Percentiles rank a stretch among this genome's conserved stretches.
phyloP scores from a whole-genome alignment of 2,888 invertebrate genomes.

The Oscheius sp. region DNA sequence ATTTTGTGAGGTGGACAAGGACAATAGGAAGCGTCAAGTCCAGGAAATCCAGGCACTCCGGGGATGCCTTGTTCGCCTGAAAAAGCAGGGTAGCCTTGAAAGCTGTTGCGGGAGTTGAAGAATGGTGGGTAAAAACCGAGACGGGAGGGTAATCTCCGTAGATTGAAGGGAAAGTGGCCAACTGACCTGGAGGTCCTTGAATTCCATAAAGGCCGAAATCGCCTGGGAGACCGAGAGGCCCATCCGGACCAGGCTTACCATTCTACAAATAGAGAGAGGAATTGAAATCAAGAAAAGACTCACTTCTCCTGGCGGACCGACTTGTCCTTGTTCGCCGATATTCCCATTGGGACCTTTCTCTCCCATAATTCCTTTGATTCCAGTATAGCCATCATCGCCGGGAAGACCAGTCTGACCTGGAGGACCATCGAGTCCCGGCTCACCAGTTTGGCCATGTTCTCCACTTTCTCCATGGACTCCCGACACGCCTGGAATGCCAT shows the following conservation, averaged over 20 bases:
- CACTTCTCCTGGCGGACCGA: constrained; percentile 16
- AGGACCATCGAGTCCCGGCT: constrained; percentile 44
- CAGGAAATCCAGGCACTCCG: constrained; percentile 36
- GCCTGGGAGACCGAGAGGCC: constrained; percentile 10
- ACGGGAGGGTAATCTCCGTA: too few species aligned
- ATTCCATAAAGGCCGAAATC: not conserved
- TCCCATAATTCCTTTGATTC: constrained; percentile 31
- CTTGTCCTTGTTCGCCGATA: not conserved
- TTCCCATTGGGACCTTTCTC: constrained; percentile 12
- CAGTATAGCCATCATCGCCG: constrained; percentile 21
- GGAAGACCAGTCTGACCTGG: not conserved
- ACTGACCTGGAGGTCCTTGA: constrained; percentile 5
- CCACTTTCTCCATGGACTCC: not conserved
- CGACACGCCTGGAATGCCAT: not conserved
- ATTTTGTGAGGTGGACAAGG: too few species aligned
- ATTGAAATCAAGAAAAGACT: not conserved
- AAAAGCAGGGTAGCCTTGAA: constrained; percentile 2
- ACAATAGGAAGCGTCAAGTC: constrained; percentile 44
- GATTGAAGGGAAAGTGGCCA: too few species aligned
- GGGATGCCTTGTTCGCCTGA: constrained; percentile 29
- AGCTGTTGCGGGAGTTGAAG: not conserved
- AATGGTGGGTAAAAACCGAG: not conserved
- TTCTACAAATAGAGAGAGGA: not conserved
- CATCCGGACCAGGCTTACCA: constrained; percentile 13
- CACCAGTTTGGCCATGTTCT: not conserved